Base-by-base conservation (phyloP, 2,113 vertebrate species). In the Chloebia gouldiae region DNA sequence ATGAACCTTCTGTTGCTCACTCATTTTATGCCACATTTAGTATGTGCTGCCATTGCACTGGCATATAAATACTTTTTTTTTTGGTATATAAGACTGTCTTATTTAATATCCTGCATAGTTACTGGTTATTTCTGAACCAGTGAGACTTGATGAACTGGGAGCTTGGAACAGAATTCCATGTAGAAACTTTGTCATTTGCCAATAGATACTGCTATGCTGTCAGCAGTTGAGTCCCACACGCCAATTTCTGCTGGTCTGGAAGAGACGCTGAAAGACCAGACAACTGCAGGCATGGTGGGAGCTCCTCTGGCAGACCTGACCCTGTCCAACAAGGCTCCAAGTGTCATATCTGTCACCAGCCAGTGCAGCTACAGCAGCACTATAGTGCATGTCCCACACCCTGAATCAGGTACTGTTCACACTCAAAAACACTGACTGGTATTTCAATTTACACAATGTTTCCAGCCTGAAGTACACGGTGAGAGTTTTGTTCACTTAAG, bases 291-390 rank as follows among this genome's bases (percentile, higher is more conserved):
- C 2, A 81, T 97, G 31, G 97, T 98, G n/a, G 97, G 97, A 56
- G 91, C 96, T 31, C 97, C 97, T 8, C 95, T 97, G 79, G 98
- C 98, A 28, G 98, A 98, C 97, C 96, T 98, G 97, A 97, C 98
- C 33, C 92, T 98, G 90, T 97, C 98, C 92, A 97, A 92, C 17
- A 98, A 98, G 70, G 98, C 98, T n/a, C 98, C 98, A 95, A 99
- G 98, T n/a, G 97, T 98, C 91, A 98, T 98, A 59, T 99, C 98
- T 2, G 94, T 97, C 93, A 97, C 97, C 86, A 99, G 98, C 97
- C 98, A 98, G 96, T 98, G 98, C 97, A 99, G 98, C 76, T 98
- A 98, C 98, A 98, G 98, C 97, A 98, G 98, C 98, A 98, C 98
- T 76, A 97, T 98, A 11, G 98, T 98, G 28, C 98, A 98, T 9